Conservation (phyloP, 2,888 invertebrate species). For the Mesoligia furuncula region DNA sequence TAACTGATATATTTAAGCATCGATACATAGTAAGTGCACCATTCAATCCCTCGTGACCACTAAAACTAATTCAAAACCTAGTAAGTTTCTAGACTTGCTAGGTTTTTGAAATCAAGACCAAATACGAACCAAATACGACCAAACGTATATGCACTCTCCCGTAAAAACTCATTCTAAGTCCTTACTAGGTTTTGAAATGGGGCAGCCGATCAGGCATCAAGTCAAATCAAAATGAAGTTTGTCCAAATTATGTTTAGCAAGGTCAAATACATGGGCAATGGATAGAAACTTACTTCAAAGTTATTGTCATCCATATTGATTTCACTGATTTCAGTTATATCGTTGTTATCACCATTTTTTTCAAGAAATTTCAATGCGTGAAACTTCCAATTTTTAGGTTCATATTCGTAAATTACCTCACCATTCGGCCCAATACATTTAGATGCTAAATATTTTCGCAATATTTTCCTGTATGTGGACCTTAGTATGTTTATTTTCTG, state of each 20-base stretch:
- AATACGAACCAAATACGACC: too few relatives aligned
- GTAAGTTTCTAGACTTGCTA: too few relatives aligned
- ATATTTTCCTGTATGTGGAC: slow-evolving; percentile 71
- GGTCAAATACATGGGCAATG: background rate
- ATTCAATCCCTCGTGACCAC: too few relatives aligned
- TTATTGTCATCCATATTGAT: slow-evolving; percentile 54
- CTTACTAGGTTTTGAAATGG: too few relatives aligned
- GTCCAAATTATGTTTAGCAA: background rate
- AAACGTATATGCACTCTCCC: too few relatives aligned
- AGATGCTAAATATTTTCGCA: slow-evolving; percentile 67
- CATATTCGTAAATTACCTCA: slow-evolving; percentile 65
- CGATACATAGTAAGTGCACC: too few relatives aligned
- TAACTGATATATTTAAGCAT: too few relatives aligned
- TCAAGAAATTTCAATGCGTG: slow-evolving; percentile 69
- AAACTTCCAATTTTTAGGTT: slow-evolving; percentile 71
- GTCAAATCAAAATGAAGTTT: background rate
- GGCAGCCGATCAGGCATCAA: slow-evolving; percentile 26
- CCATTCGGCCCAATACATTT: slow-evolving; percentile 65
- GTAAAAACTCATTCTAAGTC: too few relatives aligned
- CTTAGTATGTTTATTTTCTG: slow-evolving; percentile 74
- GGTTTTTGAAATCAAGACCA: too few relatives aligned
- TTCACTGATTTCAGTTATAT: slow-evolving; percentile 56
- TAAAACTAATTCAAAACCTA: too few relatives aligned
- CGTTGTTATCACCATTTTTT: slow-evolving; percentile 33
- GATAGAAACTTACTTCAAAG: slow-evolving; percentile 57